Evolutionary conservation across 2,888 invertebrate species (phyloP).

Genomic region (Syrista parreyssii): DNA sequence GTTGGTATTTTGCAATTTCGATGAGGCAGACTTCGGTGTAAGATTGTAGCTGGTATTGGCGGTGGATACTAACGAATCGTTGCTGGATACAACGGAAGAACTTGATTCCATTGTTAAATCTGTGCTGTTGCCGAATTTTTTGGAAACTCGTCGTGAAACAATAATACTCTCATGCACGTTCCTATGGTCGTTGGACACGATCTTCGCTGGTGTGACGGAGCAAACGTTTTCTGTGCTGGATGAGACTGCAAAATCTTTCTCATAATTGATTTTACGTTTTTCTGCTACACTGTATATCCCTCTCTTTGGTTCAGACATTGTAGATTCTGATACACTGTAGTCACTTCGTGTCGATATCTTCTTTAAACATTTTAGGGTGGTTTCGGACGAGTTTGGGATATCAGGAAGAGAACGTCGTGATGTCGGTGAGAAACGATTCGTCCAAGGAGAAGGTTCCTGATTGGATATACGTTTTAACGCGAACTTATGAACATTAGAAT

Average conservation of each 20-base stretch:
- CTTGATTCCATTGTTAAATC: slow-evolving; percentile 33
- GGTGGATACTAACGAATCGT: slow-evolving; percentile 15
- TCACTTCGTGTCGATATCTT: not conserved
- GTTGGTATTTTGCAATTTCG: slow-evolving; percentile 53
- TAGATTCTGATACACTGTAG: not conserved
- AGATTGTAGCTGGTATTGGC: slow-evolving; percentile 13
- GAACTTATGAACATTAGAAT: slow-evolving; percentile 49
- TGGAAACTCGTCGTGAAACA: slow-evolving; percentile 44
- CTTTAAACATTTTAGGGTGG: not conserved
- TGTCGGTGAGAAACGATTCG: slow-evolving; percentile 1
- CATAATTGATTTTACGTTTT: slow-evolving; percentile 1
- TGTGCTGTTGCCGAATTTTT: slow-evolving; percentile 40
- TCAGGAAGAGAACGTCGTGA: not conserved
- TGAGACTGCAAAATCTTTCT: not conserved
- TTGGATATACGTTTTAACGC: slow-evolving; percentile 45
- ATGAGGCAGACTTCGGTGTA: slow-evolving; percentile 17
- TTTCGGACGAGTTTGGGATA: not conserved
- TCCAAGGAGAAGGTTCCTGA: slow-evolving; percentile 50
- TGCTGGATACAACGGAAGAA: slow-evolving; percentile 11
- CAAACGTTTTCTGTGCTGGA: slow-evolving; percentile 11
- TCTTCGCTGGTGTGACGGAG: slow-evolving; percentile 13
- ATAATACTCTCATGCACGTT: slow-evolving; percentile 35
- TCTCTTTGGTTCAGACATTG: not conserved
- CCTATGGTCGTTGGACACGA: slow-evolving; percentile 19
- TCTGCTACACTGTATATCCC: not conserved